Percentiles rank a stretch among this genome's conserved stretches.
These are phyloP conservation scores for Therioaphis trifolii DNA, from an alignment of 2,888 invertebrate species.

Conservation along the genomic window DNA sequence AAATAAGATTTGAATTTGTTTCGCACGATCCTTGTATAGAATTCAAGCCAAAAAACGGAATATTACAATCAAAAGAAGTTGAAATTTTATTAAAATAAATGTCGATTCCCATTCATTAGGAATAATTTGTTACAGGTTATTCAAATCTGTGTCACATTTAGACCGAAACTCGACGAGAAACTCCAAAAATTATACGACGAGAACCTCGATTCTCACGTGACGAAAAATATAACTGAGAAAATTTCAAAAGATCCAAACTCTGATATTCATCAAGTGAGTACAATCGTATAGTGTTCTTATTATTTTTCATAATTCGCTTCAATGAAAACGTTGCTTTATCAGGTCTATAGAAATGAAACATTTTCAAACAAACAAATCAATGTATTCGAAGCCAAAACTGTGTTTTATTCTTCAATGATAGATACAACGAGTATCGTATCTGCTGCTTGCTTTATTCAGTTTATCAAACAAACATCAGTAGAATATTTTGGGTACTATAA, in stretches of 20 bases:
- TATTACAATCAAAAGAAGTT: constrained; percentile 48
- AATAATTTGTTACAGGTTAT: constrained; percentile 29
- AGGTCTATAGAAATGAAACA: background rate
- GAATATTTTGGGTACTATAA: constrained; percentile 52
- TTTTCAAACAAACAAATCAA: constrained; percentile 1
- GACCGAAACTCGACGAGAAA: constrained; percentile 26
- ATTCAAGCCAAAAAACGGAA: constrained; percentile 52
- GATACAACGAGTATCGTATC: constrained; percentile 12
- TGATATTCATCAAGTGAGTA: constrained; percentile 21
- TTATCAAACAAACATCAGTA: background rate
- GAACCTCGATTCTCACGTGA: background rate
- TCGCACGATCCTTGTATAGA: constrained; percentile 22
- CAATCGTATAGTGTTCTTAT: background rate
- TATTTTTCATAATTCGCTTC: background rate
- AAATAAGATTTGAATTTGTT: constrained; percentile 43
- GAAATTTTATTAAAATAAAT: too few relatives aligned
- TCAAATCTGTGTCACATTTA: constrained; percentile 12
- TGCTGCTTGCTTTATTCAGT: constrained; percentile 37
- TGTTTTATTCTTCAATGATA: constrained; percentile 19
- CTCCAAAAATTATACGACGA: background rate
- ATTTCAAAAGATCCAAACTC: constrained; percentile 12
- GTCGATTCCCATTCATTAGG: too few relatives aligned
- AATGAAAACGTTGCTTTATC: background rate
- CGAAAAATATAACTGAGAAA: background rate
- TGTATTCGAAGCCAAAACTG: constrained; percentile 14